A percentile compares a stretch with the other conserved stretches of the same genome.
Evolutionary conservation across 2,113 vertebrate genomes (phyloP).

Genomic region (Numida meleagris): DNA sequence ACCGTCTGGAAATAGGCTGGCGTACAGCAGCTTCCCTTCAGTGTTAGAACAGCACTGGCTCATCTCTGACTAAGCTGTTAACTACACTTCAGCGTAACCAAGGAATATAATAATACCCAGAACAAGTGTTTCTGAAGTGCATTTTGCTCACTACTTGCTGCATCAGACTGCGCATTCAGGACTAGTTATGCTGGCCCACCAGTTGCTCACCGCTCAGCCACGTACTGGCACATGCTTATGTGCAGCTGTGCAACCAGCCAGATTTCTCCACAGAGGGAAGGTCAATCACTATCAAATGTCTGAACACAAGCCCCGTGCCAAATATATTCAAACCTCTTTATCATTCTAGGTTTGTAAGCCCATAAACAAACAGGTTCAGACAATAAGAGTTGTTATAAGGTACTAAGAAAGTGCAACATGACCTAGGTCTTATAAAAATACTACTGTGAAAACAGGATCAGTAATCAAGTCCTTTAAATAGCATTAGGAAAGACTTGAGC

Average conservation of each 20-base stretch:
- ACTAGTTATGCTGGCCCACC: neutral
- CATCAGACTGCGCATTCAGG: neutral
- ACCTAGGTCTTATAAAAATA: slow-evolving; percentile 29
- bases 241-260: slow-evolving; percentile 33
- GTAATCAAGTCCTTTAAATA: slow-evolving; percentile 52
- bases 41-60: neutral
- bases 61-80: slow-evolving; percentile 29
- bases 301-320: slow-evolving; percentile 8
- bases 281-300: slow-evolving; percentile 30
- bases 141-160: neutral
- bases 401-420: neutral
- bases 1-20: neutral
- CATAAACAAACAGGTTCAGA: slow-evolving; percentile 23
- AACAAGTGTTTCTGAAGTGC: neutral
- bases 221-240: neutral
- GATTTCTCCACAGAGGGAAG: slow-evolving; percentile 18
- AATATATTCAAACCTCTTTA: neutral
- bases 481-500: neutral
- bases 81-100: slow-evolving; percentile 1
- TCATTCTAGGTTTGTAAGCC: slow-evolving; percentile 17
- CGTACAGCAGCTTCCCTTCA: neutral
- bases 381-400: neutral
- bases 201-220: neutral
- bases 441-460: slow-evolving; percentile 21
- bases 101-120: neutral